These are phyloP conservation scores for Rhagonycha lutea DNA, from an alignment of 2,888 invertebrate species.

Conservation along the genomic window DNA sequence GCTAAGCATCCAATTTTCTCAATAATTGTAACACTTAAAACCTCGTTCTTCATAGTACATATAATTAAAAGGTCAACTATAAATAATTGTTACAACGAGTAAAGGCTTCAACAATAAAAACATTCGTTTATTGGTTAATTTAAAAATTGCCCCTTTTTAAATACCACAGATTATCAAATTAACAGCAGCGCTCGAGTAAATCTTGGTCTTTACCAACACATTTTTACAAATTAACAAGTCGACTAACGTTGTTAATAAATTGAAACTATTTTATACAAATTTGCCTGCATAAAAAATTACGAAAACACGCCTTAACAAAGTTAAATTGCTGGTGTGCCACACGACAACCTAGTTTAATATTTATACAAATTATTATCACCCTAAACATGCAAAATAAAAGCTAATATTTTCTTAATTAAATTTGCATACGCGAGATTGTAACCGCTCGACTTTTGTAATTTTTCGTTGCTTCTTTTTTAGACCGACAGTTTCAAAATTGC, in stretches of 20 bases:
- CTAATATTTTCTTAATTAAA: neutral
- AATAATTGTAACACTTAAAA: neutral
- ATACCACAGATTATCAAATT: neutral
- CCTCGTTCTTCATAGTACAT: neutral
- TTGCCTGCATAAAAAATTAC: neutral
- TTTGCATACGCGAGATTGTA: neutral
- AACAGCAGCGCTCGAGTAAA: neutral
- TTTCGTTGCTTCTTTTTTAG: neutral
- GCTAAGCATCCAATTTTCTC: neutral
- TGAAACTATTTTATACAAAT: neutral
- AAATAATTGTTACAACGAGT: neutral
- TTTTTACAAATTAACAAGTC: neutral
- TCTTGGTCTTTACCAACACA: neutral
- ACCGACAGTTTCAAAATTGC: neutral
- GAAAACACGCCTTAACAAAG: neutral
- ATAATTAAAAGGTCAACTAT: neutral
- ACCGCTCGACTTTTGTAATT: neutral
- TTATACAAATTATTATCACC: neutral
- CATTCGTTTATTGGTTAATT: neutral
- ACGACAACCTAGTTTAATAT: neutral
- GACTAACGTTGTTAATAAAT: neutral
- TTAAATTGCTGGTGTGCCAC: neutral
- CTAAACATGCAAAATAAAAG: neutral
- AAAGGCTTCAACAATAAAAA: neutral
- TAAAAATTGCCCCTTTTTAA: neutral